Evolutionary conservation across 1,140 invertebrate genomes (phyloP), one percentile per base, ranked within the genome.

Genomic region (Brachionus asplanchnoidis): DNA sequence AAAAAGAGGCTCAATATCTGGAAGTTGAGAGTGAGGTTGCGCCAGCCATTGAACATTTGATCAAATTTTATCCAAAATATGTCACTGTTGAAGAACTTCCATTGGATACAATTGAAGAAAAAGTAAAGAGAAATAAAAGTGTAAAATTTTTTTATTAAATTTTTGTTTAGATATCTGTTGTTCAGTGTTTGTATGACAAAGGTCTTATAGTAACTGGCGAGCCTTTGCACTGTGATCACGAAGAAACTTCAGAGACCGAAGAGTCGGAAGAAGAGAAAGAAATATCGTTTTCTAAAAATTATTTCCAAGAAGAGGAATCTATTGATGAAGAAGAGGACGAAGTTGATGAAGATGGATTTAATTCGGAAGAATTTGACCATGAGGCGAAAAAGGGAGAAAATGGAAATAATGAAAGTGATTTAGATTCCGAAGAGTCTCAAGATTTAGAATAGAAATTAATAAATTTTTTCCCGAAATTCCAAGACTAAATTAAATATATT

Each of bases 31-130:
- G 91, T 32, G 90, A 92, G 3, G 89, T 93, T 85, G 92, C 93
- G 0, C 92, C 92, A 9, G 93, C 92, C 11, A 90, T 97, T 17
- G 92, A 94, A 87, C 91, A 90, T 56, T 90, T 97, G 11, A 92
- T 96, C 66, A 89, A 89, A 42, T 87, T 88, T 1, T 97, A 95
- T 91, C 95, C 95, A 2, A 88, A 93, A 0, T 97, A 93, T 91
- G 89, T 94, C 2, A 88, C 90, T 53, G 92, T 96, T 0, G 92
- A 93, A 84, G 91, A 93, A 85, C 90, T 97, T 60, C 94, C 94
- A 11, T 86, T 94, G 6, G 88, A 92, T 1, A 91, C 91, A 86
- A 89, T 93, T 12, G 89, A 92, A 23, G 91, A 92, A 40, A 94
- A 93, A 89, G 92, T 93, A 88, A 88, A 73, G 3, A 20, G 4